phyloP scores from a whole-genome alignment of 2,888 invertebrate genomes.

The Icerya purchasi region DNA sequence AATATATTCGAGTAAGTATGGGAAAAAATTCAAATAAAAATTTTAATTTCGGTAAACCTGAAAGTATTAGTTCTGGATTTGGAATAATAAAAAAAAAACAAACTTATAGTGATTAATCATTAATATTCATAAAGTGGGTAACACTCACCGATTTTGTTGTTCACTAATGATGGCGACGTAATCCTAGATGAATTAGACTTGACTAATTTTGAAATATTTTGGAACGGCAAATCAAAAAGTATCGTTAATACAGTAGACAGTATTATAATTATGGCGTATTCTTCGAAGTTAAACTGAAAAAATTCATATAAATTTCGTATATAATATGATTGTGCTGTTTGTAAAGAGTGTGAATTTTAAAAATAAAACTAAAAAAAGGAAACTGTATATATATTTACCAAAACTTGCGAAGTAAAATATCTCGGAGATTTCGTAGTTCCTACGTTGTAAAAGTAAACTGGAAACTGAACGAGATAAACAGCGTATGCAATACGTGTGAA shows the following conservation, averaged over 20 bases:
- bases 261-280: constrained; percentile 33
- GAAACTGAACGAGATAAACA: constrained; percentile 39
- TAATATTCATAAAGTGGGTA: no score
- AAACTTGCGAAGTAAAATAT: constrained; percentile 29
- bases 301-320: constrained; percentile 5
- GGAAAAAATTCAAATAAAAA: no score
- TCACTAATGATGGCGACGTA: no score
- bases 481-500: constrained; percentile 38
- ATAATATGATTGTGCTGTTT: no score
- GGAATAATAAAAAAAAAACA: no score
- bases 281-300: constrained; percentile 37
- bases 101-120: no score
- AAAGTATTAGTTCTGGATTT: no score
- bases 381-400: constrained; percentile 27
- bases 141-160: no score
- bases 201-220: constrained; percentile 29
- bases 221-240: constrained; percentile 43
- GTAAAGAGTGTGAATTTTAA: no score
- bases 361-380: no score
- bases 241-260: constrained; percentile 36
- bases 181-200: not conserved
- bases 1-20: no score
- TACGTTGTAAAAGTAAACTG: constrained; percentile 41
- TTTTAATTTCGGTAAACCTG: no score
- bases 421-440: constrained; percentile 32